Evolutionary conservation across 2,113 vertebrate genomes (phyloP), one percentile per base, ranked within the genome.

Genomic region (Nerophis ophidion): DNA sequence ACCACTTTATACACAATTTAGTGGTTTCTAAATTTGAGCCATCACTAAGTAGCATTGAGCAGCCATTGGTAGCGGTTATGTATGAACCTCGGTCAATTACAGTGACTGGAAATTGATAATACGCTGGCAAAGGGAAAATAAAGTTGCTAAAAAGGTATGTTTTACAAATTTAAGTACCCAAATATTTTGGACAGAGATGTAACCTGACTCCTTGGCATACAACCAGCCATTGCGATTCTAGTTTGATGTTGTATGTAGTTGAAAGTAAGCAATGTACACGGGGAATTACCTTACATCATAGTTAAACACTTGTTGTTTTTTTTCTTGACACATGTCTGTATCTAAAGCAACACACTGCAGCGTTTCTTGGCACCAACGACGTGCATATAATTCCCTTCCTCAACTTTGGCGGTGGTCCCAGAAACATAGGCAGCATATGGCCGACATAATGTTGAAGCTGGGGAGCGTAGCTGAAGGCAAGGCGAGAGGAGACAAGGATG

Each of bases 301-400:
- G 54, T 51, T 0, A 67, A 74, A 80, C 68, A 72, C 73, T 57
- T 75, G 15, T 44, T 48, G 68, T 76, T 72, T 66, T 57, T 76
- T 65, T 59, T 42, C 66, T 51, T 53, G 47, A 64, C 71, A 65
- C 68, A 60, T 70, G 68, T 74, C 64, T 70, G 56, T 73, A 57
- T 75, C 33, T 63, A 59, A 59, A 69, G 65, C 45, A 69, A 61
- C 53, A 61, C 49, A 6, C 57, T 12, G 56, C 59, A 79, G 67
- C 79, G 63, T 76, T 63, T 81, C 60, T 77, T 84, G 79, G 75
- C 79, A 74, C 61, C 5, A 9, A 11, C 7, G 55, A 33, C 56
- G 66, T 80, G 62, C 60, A 56, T 71, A 65, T 66, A 75, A 81
- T 67, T 83, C 72, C 63, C 66, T 74, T 50, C 70, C 75, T 79